A percentile compares a stretch with the other conserved stretches of the same genome.
Evolutionary conservation across 2,797 vertebrate genomes (phyloP).

Genomic region (Gambusia yucatana): DNA sequence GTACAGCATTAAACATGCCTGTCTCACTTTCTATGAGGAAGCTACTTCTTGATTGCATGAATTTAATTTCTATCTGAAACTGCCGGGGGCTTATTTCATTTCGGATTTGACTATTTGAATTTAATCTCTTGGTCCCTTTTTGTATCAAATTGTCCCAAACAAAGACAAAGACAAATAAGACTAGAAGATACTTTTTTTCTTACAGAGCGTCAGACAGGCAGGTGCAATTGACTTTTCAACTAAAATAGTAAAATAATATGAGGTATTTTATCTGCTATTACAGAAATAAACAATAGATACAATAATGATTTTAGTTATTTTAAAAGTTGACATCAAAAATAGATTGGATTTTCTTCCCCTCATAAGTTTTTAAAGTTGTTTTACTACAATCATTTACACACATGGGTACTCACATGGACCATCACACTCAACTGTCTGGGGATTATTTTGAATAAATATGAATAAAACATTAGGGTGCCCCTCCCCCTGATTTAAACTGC

Average conservation of each 20-base stretch:
- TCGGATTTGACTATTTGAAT: not conserved
- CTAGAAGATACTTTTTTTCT: not conserved
- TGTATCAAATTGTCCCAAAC: not conserved
- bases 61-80: not conserved
- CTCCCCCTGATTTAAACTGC: conserved; percentile 77
- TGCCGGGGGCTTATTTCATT: not conserved
- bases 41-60: not conserved
- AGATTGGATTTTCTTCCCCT: conserved; percentile 3
- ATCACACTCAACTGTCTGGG: conserved; percentile 66
- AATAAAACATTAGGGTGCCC: conserved; percentile 85
- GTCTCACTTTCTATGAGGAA: not conserved
- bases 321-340: not conserved
- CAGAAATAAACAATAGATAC: not conserved
- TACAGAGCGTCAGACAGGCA: not conserved
- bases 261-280: not conserved
- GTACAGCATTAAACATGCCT: not conserved
- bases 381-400: conserved; percentile 47
- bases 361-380: conserved; percentile 30
- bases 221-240: not conserved
- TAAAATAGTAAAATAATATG: not conserved
- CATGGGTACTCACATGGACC: conserved; percentile 37
- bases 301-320: not conserved
- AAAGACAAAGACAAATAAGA: not conserved
- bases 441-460: conserved; percentile 83
- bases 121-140: not conserved